These are phyloP conservation scores for Gonocerus acuteangulatus DNA, from an alignment of 2,888 invertebrate species.

Conservation along the genomic window DNA sequence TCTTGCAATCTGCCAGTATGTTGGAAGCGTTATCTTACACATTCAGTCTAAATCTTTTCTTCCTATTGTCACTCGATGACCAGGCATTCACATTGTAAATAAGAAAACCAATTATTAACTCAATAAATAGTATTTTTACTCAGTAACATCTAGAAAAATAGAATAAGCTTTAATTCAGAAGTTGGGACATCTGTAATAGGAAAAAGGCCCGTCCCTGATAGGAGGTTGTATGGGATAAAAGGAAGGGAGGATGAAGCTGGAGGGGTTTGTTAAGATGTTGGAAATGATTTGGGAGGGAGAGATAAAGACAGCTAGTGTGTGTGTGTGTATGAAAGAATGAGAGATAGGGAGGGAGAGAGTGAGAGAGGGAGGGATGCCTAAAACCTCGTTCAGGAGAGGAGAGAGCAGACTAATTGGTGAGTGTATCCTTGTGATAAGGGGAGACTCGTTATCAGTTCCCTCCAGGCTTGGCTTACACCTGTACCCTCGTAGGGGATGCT, in stretches of 20 bases:
- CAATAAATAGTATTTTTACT: too few species aligned
- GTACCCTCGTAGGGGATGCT: background rate
- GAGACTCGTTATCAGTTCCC: too few species aligned
- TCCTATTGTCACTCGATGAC: too few species aligned
- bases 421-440: background rate
- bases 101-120: too few species aligned
- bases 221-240: background rate
- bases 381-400: background rate
- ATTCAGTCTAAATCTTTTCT: too few species aligned
- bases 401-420: constrained; percentile 13
- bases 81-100: too few species aligned
- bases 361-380: constrained; percentile 12
- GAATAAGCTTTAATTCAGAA: too few species aligned
- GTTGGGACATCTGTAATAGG: too few species aligned
- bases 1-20: too few species aligned
- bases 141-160: too few species aligned
- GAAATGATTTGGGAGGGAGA: constrained; percentile 6
- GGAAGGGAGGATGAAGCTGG: background rate
- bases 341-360: constrained; percentile 3
- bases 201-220: too few species aligned
- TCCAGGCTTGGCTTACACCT: constrained; percentile 8
- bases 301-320: background rate
- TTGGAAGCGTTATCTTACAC: too few species aligned
- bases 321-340: constrained; percentile 11
- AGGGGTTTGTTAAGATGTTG: background rate